Evolutionary conservation across 2,113 vertebrate genomes (phyloP).

Genomic region (Mobula birostris): DNA sequence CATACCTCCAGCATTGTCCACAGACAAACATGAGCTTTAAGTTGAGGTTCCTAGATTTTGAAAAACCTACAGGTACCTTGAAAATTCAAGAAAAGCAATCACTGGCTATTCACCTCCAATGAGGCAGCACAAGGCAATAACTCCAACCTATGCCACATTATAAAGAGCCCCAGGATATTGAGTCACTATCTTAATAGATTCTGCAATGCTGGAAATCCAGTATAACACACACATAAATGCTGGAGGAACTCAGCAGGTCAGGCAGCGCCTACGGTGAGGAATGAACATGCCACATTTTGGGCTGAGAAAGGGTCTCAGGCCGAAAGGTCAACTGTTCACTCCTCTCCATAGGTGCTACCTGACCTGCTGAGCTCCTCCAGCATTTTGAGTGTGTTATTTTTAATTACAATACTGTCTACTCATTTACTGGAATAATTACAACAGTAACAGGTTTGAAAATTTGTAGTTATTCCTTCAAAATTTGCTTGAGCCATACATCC

Average conservation of each 20-base stretch:
- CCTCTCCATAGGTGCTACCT: too few relatives aligned
- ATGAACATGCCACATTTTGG: too few relatives aligned
- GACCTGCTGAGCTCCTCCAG: too few relatives aligned
- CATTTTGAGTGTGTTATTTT: too few relatives aligned
- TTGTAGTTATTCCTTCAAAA: not conserved
- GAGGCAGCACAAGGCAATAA: not conserved
- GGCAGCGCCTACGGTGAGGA: too few relatives aligned
- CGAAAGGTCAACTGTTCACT: too few relatives aligned
- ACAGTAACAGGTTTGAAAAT: not conserved
- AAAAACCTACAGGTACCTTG: conserved; percentile 60
- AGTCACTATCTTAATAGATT: too few relatives aligned
- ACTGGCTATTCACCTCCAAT: not conserved
- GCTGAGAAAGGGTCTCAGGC: too few relatives aligned
- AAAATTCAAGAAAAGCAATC: conserved; percentile 45
- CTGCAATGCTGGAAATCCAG: too few relatives aligned
- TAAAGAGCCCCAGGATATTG: not conserved
- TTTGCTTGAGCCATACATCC: not conserved
- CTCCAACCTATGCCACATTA: not conserved
- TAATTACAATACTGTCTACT: not conserved
- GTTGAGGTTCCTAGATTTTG: conserved; percentile 74
- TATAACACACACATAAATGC: too few relatives aligned
- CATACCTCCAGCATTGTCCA: conserved; percentile 86
- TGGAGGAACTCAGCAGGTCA: too few relatives aligned
- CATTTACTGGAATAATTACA: not conserved
- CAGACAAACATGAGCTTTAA: conserved; percentile 97